phyloP scores from a whole-genome alignment of 2,113 vertebrate species.

The Clinocottus analis region DNA sequence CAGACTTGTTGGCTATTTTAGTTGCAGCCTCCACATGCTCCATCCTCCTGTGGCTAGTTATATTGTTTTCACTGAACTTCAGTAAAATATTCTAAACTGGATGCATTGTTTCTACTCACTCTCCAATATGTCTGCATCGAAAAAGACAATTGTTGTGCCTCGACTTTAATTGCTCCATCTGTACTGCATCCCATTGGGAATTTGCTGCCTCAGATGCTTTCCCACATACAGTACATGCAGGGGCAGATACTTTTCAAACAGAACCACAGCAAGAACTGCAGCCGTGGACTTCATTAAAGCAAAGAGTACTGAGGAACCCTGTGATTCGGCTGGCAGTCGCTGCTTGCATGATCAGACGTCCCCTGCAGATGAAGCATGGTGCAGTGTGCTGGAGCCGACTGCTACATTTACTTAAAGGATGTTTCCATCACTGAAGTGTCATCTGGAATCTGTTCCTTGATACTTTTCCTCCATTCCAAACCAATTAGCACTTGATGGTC shows the following conservation, averaged over 20 bases:
- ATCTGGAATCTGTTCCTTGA: conserved; percentile 79
- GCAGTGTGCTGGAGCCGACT: conserved; percentile 58
- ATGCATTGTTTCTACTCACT: conserved; percentile 74
- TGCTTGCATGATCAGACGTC: conserved; percentile 61
- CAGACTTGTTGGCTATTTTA: conserved; percentile 48
- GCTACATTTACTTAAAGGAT: conserved; percentile 77
- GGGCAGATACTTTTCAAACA: conserved; percentile 58
- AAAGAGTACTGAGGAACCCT: conserved; percentile 49
- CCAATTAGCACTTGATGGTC: conserved; percentile 85
- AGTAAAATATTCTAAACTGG: conserved; percentile 79
- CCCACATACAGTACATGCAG: conserved; percentile 29
- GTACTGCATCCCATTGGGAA: conserved; percentile 64
- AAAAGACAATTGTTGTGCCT: conserved; percentile 71
- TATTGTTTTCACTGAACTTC: conserved; percentile 74
- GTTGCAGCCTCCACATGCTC: conserved; percentile 46
- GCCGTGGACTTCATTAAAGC: conserved; percentile 64
- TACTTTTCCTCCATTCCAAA: conserved; percentile 75
- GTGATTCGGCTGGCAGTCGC: conserved; percentile 36
- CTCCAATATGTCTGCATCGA: conserved; percentile 73
- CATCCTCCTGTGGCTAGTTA: conserved; percentile 81
- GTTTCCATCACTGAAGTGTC: conserved; percentile 74
- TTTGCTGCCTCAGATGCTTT: conserved; percentile 56
- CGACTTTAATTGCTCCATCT: conserved; percentile 78
- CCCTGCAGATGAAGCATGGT: conserved; percentile 63
- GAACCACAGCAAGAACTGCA: conserved; percentile 48